phyloP scores from a whole-genome alignment of 2,113 vertebrate species.

The Oceanodroma tethys region DNA sequence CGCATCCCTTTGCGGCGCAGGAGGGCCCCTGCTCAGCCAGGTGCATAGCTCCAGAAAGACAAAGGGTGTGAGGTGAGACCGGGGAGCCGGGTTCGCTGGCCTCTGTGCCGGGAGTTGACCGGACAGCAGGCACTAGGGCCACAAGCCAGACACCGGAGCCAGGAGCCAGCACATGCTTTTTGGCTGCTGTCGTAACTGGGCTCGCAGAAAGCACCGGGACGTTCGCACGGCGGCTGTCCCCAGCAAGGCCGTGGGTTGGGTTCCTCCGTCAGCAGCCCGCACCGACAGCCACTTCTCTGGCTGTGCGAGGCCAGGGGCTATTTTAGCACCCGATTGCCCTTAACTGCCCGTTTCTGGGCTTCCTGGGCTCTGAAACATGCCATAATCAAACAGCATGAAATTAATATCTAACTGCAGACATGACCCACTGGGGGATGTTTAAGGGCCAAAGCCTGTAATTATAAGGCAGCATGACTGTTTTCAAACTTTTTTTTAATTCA shows the following conservation, averaged over 20 bases:
- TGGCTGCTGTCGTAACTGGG: neutral
- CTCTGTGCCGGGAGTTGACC: fast-evolving
- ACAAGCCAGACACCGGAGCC: neutral
- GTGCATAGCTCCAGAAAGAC: neutral
- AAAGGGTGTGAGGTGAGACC: neutral
- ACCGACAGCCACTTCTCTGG: neutral
- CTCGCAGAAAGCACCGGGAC: fast-evolving
- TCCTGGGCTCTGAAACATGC: neutral
- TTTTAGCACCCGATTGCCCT: neutral
- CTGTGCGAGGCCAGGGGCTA: neutral
- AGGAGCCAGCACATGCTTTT: neutral
- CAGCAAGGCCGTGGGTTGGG: fast-evolving
- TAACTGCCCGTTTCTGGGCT: neutral
- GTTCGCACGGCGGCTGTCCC: fast-evolving
- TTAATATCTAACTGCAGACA: neutral
- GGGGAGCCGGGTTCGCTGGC: neutral
- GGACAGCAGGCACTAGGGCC: neutral
- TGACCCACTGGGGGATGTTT: neutral
- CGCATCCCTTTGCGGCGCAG: fast-evolving
- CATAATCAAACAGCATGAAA: neutral
- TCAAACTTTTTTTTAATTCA: neutral
- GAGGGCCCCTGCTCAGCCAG: neutral
- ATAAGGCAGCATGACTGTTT: neutral
- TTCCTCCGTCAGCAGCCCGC: neutral
- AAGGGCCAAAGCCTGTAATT: neutral